Conservation (phyloP, 2,888 invertebrate species). For the Eretmocerus hayati region DNA sequence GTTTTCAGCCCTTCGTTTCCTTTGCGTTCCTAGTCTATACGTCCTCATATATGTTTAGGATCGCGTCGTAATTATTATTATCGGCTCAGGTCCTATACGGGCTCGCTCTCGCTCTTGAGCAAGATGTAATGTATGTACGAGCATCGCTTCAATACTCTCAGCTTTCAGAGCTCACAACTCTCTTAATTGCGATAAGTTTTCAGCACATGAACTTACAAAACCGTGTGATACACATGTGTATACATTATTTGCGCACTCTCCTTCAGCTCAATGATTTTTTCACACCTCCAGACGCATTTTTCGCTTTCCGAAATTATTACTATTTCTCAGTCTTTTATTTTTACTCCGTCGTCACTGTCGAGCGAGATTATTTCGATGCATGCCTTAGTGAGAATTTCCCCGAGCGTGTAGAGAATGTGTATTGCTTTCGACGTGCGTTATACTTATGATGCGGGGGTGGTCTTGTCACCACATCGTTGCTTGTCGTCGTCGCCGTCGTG, state of each 20-base stretch:
- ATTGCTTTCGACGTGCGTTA: too few species aligned
- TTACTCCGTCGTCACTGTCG: not conserved
- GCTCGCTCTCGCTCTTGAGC: not conserved
- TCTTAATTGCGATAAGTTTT: conserved; percentile 12
- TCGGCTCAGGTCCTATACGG: not conserved
- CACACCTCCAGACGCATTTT: not conserved
- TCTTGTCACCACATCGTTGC: not conserved
- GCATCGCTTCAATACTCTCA: too few species aligned
- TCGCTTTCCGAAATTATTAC: not conserved
- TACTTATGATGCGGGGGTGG: not conserved
- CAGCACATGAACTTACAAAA: not conserved
- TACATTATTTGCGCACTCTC: not conserved
- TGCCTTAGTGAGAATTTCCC: not conserved
- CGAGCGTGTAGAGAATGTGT: not conserved
- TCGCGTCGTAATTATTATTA: conserved; percentile 13
- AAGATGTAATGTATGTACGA: not conserved
- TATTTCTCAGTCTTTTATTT: conserved; percentile 9
- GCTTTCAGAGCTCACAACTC: not conserved
- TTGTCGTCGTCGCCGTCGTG: too few species aligned
- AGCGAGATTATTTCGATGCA: not conserved
- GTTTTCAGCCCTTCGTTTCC: not conserved
- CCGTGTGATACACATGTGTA: too few species aligned
- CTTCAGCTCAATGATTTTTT: not conserved
- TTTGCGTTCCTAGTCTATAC: too few species aligned
- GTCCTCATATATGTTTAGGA: conserved; percentile 15